A percentile compares a stretch with the other conserved stretches of the same genome.
Conservation (phyloP, 1,140 invertebrate genomes). For the Drosophila funebris region DNA sequence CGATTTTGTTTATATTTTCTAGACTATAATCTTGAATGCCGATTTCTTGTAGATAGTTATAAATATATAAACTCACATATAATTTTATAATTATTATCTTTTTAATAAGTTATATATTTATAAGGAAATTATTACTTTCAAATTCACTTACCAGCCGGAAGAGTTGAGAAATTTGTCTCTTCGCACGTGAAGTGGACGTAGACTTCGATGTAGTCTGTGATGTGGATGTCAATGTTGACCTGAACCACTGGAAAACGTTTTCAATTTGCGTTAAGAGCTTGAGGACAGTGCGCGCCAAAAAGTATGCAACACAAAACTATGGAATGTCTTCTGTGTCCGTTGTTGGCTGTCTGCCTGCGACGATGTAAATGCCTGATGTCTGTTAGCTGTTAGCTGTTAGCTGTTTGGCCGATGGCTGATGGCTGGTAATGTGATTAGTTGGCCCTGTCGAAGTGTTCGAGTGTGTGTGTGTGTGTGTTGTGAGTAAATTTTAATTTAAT, state of each 20-base stretch:
- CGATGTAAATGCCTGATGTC: slow-evolving; percentile 41
- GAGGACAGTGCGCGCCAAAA: slow-evolving; percentile 63
- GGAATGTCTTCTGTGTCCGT: slow-evolving; percentile 52
- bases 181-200: slow-evolving; percentile 25
- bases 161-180: slow-evolving; percentile 48
- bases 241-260: slow-evolving; percentile 12
- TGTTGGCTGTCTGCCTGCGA: slow-evolving; percentile 50
- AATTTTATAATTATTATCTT: no score
- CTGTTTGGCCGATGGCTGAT: slow-evolving; percentile 15
- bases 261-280: slow-evolving; percentile 41
- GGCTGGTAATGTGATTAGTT: slow-evolving; percentile 75
- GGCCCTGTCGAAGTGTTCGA: slow-evolving; percentile 27
- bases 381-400: slow-evolving; percentile 31
- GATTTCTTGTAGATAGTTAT: no score
- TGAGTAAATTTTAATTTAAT: slow-evolving; percentile 79
- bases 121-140: not conserved
- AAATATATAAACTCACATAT: no score
- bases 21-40: no score
- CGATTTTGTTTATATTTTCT: no score
- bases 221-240: not conserved
- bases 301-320: slow-evolving; percentile 61
- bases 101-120: no score
- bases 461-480: slow-evolving; percentile 20
- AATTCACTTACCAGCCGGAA: slow-evolving; percentile 65
- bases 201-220: not conserved